Conservation (phyloP, 2,797 vertebrate genomes). For the Schizopygopsis pylzovi region DNA sequence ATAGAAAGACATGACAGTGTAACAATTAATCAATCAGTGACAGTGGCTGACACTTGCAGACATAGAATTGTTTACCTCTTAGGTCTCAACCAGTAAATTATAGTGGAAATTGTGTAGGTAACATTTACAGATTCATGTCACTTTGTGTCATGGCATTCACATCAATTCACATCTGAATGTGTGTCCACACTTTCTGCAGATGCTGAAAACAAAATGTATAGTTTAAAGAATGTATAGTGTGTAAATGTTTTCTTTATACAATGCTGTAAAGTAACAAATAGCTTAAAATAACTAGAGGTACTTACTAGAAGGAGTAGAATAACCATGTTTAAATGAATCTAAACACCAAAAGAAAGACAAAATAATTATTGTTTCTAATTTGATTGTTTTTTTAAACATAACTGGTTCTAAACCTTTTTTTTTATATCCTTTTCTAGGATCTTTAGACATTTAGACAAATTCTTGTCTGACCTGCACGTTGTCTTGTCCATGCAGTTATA, state of each 20-base stretch:
- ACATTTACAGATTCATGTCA: not conserved
- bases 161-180: not conserved
- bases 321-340: not conserved
- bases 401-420: not conserved
- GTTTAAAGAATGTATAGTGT: not conserved
- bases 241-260: not conserved
- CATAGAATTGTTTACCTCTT: too few relatives aligned
- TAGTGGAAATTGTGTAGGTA: not conserved
- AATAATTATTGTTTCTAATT: not conserved
- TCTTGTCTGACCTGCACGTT: not conserved
- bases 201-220: not conserved
- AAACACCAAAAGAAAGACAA: not conserved
- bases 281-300: not conserved
- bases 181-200: not conserved
- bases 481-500: not conserved
- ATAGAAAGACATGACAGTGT: not conserved
- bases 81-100: too few relatives aligned
- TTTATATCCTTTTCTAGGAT: too few relatives aligned
- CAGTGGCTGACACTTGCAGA: too few relatives aligned
- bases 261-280: not conserved
- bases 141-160: not conserved
- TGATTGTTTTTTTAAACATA: not conserved
- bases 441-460: not conserved
- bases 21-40: not conserved
- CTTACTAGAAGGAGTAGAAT: not conserved